A percentile compares a stretch with the other conserved stretches of the same genome.
These are phyloP conservation scores for Melanostoma mellinum DNA, from an alignment of 2,888 invertebrate species.

Conservation along the genomic window DNA sequence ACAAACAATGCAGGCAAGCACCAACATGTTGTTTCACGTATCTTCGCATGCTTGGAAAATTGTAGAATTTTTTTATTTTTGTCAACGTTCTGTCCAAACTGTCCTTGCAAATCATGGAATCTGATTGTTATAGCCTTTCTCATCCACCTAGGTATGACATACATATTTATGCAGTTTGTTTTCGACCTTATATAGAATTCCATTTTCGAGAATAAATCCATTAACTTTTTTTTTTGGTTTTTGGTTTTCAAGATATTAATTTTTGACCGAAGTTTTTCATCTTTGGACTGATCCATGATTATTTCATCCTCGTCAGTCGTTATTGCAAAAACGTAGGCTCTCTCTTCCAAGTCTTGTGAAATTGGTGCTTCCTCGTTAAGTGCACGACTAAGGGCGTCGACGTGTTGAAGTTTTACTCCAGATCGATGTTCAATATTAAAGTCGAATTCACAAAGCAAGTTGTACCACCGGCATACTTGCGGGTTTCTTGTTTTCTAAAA, in stretches of 20 bases:
- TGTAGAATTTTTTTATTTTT: conserved; percentile 6
- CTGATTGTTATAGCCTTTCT: conserved; percentile 2
- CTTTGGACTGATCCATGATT: conserved; percentile 25
- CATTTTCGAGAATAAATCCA: not conserved
- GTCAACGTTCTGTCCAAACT: not conserved
- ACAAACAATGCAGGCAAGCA: conserved; percentile 13
- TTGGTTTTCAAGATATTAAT: conserved; percentile 1
- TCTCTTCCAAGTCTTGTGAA: not conserved
- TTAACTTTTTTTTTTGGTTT: not conserved
- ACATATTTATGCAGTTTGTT: not conserved
- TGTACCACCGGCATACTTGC: conserved; percentile 35
- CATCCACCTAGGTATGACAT: not conserved
- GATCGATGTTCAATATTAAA: conserved; percentile 30
- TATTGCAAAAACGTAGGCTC: not conserved
- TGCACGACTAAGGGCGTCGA: conserved; percentile 30
- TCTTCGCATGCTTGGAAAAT: conserved; percentile 9
- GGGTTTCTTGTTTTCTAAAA: conserved; percentile 25
- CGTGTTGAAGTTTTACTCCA: conserved; percentile 16
- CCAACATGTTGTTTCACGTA: conserved; percentile 14
- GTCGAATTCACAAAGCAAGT: conserved; percentile 23
- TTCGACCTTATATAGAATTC: conserved; percentile 17
- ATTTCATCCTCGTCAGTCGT: conserved; percentile 16
- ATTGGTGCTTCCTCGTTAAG: conserved; percentile 4
- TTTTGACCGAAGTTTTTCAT: conserved; percentile 12
- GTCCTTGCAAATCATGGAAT: conserved; percentile 17